These are phyloP conservation scores for Cheilosia soror DNA, from an alignment of 2,888 invertebrate genomes.

Conservation along the genomic window DNA sequence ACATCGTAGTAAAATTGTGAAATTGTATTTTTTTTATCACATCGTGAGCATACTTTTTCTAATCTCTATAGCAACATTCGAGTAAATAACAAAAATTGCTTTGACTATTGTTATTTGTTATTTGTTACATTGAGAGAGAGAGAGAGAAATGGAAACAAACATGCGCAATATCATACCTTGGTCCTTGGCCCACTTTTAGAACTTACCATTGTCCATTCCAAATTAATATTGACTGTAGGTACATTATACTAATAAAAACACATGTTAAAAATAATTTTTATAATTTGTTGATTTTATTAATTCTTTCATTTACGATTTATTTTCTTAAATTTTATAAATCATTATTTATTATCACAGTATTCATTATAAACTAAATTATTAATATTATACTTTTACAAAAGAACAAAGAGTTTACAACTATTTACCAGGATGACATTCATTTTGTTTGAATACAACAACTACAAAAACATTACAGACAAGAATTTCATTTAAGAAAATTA, in stretches of 20 bases:
- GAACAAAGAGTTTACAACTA: slow-evolving; percentile 65
- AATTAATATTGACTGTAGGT: neutral
- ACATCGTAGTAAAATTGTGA: too few relatives aligned
- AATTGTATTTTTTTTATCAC: too few relatives aligned
- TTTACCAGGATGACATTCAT: slow-evolving; percentile 66
- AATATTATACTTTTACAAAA: slow-evolving; percentile 69
- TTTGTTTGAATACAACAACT: slow-evolving; percentile 60
- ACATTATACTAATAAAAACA: neutral
- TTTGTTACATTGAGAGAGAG: too few relatives aligned
- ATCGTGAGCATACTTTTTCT: too few relatives aligned
- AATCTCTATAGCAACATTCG: too few relatives aligned
- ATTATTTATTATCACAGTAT: slow-evolving; percentile 83
- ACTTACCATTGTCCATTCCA: neutral
- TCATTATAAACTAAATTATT: slow-evolving; percentile 76
- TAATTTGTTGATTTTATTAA: slow-evolving; percentile 40
- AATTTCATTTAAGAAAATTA: slow-evolving; percentile 10
- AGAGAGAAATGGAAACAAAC: too few relatives aligned
- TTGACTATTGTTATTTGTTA: too few relatives aligned
- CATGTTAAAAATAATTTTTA: slow-evolving; percentile 12
- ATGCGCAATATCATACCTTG: too few relatives aligned
- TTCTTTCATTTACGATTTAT: slow-evolving; percentile 77
- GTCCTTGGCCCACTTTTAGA: too few relatives aligned
- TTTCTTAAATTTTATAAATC: slow-evolving; percentile 79
- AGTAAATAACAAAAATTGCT: too few relatives aligned
- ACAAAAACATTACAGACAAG: slow-evolving; percentile 49